Conservation (phyloP, 2,113 vertebrate species). For the Notiomystis cincta region DNA sequence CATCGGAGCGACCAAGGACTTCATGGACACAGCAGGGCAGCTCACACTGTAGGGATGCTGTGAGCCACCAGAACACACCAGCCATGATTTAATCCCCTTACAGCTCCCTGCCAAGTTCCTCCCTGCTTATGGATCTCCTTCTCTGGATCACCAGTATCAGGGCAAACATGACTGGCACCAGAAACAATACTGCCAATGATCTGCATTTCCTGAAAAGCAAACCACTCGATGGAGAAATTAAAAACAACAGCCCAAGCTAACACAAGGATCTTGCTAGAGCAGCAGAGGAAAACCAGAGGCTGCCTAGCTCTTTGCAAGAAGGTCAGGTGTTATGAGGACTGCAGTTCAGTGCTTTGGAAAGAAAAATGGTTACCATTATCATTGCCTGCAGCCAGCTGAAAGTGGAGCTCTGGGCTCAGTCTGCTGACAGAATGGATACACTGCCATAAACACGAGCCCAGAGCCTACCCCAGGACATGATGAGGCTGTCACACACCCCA, state of each 20-base stretch:
- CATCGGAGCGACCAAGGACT: rapidly evolving
- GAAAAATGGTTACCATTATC: background rate
- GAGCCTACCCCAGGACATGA: background rate
- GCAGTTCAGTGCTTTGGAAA: background rate
- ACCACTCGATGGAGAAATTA: background rate
- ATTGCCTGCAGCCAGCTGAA: background rate
- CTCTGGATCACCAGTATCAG: background rate
- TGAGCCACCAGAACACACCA: background rate
- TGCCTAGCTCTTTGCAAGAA: background rate
- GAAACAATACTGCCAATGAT: background rate
- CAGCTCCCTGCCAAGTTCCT: background rate
- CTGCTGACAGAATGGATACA: background rate
- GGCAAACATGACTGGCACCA: background rate
- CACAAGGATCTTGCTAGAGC: background rate
- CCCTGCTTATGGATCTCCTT: background rate
- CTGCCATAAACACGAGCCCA: background rate
- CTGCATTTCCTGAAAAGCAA: background rate
- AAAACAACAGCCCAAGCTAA: background rate
- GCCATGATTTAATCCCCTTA: background rate
- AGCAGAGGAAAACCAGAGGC: background rate
- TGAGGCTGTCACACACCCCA: background rate
- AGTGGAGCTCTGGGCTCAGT: slow-evolving; percentile 11
- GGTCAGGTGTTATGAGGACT: background rate
- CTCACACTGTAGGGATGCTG: background rate
- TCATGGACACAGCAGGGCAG: background rate